A percentile compares a stretch with the other conserved stretches of the same genome.
These are phyloP conservation scores for Styela clava DNA, from an alignment of 23 tunicate genomes.

Conservation along the genomic window DNA sequence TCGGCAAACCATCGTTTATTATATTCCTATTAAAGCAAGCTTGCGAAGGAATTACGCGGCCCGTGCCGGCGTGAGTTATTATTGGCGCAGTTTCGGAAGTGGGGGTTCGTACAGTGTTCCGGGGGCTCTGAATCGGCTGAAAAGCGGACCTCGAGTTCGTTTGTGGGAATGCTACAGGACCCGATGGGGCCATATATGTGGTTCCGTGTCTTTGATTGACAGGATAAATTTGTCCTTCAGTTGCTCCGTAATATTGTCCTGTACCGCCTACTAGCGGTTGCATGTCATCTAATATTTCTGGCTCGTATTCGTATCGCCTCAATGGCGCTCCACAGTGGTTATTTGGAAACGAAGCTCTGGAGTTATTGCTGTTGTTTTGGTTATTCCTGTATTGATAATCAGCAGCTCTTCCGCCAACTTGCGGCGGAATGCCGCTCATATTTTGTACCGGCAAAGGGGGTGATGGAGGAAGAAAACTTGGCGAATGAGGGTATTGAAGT, in stretches of 20 bases:
- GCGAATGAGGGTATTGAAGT: slow-evolving; percentile 34
- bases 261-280: not conserved
- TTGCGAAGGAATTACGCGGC: slow-evolving; percentile 8
- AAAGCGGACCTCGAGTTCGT: slow-evolving; percentile 4
- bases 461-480: not conserved
- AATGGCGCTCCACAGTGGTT: not conserved
- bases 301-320: not conserved
- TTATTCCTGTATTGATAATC: not conserved
- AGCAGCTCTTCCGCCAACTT: not conserved
- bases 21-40: slow-evolving; percentile 13
- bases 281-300: not conserved
- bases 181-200: slow-evolving; percentile 6
- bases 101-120: slow-evolving; percentile 12
- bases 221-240: slow-evolving; percentile 6
- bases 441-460: not conserved
- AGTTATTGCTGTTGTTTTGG: not conserved
- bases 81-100: slow-evolving; percentile 9
- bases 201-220: not conserved
- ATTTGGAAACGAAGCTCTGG: not conserved
- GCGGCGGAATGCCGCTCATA: not conserved
- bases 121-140: slow-evolving; percentile 31
- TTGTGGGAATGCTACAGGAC: not conserved
- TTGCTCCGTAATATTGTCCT: not conserved
- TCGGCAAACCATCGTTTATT: slow-evolving; percentile 1
- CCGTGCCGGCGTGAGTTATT: not conserved